Base-by-base conservation (phyloP, 2,888 invertebrate species). In the Maniola hyperantus region DNA sequence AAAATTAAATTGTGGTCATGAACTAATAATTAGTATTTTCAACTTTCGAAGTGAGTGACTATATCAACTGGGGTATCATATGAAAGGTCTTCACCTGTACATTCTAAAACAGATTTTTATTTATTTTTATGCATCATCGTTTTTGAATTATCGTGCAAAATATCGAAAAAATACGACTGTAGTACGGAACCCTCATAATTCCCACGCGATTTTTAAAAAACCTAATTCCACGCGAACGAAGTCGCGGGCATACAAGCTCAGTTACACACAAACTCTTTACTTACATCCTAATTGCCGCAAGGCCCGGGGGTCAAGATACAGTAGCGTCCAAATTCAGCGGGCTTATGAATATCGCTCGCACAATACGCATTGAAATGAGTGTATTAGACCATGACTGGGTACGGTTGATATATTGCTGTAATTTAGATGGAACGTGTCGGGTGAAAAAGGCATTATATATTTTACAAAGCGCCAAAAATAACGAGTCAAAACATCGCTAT, bases 281-380 rank as follows among this genome's bases (percentile, higher is more conserved):
- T 33, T n/a, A 4, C 26, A 4, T 33, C 36, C 42, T 65, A 60
- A 65, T 65, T 65, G 33, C 54, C 13, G 5, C 2, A 26, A 26
- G 26, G 26, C 26, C 1, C 13, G 15, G 13, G 7, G 46, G 57
- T 62, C 46, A 48, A 50, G 39, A 39, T 62, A 33, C 44, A 58
- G 58, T 26, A 7, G 50, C 51, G 58, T 53, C 53, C 34, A 53
- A 62, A 62, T 44, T 42, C 57, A 39, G 36, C 15, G 34, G 34
- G 65, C 51, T 65, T 68, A 63, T 63, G 65, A 65, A 65, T 68
- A 58, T 59, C 46, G 39, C 39, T 36, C 60, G 46, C 26, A 64
- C 59, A 64, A 53, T 59, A 20, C 54, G 64, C 59, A 54, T 64
- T 15, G 57, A 60, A 66, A 66, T 60, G 55, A 44, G 50, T 57